phyloP scores from a whole-genome alignment of 2,888 invertebrate species.

The Cactoblastis cactorum region DNA sequence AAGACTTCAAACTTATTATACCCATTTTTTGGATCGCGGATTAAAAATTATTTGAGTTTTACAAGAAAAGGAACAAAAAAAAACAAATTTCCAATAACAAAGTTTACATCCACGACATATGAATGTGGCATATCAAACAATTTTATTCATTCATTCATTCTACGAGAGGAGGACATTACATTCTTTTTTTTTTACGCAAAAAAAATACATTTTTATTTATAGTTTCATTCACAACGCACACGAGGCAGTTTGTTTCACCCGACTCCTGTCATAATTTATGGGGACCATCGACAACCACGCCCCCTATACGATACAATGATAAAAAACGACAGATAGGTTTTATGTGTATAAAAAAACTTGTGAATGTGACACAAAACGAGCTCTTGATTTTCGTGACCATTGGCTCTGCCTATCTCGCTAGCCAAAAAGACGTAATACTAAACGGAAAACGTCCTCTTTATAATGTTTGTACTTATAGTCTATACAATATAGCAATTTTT shows the following conservation, averaged over 20 bases:
- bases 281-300: conserved; percentile 49
- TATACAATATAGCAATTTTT: too few species aligned
- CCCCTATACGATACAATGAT: conserved; percentile 32
- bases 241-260: conserved; percentile 38
- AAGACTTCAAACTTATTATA: too few species aligned
- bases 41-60: too few species aligned
- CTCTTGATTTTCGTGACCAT: too few species aligned
- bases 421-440: too few species aligned
- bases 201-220: conserved; percentile 24
- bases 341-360: neutral
- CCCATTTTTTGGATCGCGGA: too few species aligned
- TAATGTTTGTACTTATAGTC: too few species aligned
- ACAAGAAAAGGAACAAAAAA: too few species aligned
- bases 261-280: conserved; percentile 54
- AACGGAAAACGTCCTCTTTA: too few species aligned
- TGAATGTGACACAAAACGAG: neutral
- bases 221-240: conserved; percentile 31
- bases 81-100: too few species aligned
- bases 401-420: too few species aligned
- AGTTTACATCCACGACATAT: too few species aligned
- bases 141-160: neutral
- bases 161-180: neutral
- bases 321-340: conserved; percentile 36
- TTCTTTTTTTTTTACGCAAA: conserved; percentile 18
- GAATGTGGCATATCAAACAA: neutral